Percentiles rank a stretch among this genome's conserved stretches.
Conservation (phyloP, 2,113 vertebrate genomes). For the Candoia aspera region DNA sequence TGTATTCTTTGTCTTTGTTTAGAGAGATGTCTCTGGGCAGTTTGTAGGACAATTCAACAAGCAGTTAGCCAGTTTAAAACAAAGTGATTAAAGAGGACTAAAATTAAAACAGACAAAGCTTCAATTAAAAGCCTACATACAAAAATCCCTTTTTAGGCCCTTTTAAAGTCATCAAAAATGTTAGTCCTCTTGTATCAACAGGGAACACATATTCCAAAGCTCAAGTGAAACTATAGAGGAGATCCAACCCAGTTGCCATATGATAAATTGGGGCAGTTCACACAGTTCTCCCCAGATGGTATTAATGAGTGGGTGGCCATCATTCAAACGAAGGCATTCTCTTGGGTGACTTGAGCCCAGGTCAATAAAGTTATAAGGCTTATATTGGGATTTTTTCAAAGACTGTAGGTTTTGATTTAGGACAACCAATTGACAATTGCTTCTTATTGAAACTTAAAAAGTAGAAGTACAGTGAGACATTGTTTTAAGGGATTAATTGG, state of each 20-base stretch:
- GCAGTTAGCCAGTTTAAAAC: not conserved
- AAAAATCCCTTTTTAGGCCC: not conserved
- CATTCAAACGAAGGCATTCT: not conserved
- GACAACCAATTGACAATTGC: not conserved
- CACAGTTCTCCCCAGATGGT: not conserved
- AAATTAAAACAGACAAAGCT: not conserved
- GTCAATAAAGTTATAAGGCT: not conserved
- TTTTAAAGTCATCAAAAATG: not conserved
- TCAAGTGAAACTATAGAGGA: not conserved
- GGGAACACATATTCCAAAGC: not conserved
- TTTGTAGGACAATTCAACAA: not conserved
- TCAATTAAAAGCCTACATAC: not conserved
- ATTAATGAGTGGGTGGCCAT: not conserved
- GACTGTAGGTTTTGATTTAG: not conserved
- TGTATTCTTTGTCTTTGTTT: not conserved
- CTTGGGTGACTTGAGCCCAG: not conserved
- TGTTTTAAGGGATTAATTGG: not conserved
- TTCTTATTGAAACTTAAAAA: not conserved
- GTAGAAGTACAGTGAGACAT: not conserved
- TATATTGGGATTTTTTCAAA: not conserved
- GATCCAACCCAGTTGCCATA: not conserved
- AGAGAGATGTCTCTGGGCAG: not conserved
- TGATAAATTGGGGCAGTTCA: not conserved
- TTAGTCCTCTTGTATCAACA: not conserved
- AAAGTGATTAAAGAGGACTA: not conserved